Evolutionary conservation across 1,140 invertebrate species (phyloP).

Genomic region (Idris sp.): DNA sequence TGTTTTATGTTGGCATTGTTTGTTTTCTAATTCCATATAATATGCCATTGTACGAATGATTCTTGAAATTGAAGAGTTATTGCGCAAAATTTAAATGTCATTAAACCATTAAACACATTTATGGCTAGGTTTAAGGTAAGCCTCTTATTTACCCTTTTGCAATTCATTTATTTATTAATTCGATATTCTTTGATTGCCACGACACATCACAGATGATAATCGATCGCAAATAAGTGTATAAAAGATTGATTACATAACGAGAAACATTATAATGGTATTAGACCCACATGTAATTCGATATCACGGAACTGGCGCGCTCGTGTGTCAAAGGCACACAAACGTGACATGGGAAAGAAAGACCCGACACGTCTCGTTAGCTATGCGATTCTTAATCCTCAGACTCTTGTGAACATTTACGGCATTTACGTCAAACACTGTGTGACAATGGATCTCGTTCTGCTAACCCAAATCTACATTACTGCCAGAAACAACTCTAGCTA

Average conservation of each 20-base stretch:
- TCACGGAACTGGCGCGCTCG: constrained; percentile 46
- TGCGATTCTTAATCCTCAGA: constrained; percentile 51
- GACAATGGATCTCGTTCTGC: constrained; percentile 61
- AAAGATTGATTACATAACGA: constrained; percentile 36
- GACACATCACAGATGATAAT: constrained; percentile 11
- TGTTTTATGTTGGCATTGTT: constrained; percentile 24
- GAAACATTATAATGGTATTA: constrained; percentile 34
- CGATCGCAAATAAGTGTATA: constrained; percentile 24
- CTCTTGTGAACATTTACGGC: constrained; percentile 40
- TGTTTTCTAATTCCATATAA: constrained; percentile 27
- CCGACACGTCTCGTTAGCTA: constrained; percentile 47
- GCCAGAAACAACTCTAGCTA: constrained; percentile 40
- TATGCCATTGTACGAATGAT: constrained; percentile 17
- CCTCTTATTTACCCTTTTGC: too few relatives aligned
- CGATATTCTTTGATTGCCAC: too few relatives aligned
- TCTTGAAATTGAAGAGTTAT: constrained; percentile 24
- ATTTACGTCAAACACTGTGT: constrained; percentile 40
- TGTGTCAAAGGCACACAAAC: constrained; percentile 47
- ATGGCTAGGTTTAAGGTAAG: too few relatives aligned
- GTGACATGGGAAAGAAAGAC: constrained; percentile 52
- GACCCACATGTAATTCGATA: constrained; percentile 54
- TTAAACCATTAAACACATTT: constrained; percentile 22
- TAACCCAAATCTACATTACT: constrained; percentile 69
- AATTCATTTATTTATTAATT: too few relatives aligned
- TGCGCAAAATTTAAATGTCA: constrained; percentile 29